phyloP scores from a whole-genome alignment of 2,888 invertebrate species.

The Pammene fasciana region DNA sequence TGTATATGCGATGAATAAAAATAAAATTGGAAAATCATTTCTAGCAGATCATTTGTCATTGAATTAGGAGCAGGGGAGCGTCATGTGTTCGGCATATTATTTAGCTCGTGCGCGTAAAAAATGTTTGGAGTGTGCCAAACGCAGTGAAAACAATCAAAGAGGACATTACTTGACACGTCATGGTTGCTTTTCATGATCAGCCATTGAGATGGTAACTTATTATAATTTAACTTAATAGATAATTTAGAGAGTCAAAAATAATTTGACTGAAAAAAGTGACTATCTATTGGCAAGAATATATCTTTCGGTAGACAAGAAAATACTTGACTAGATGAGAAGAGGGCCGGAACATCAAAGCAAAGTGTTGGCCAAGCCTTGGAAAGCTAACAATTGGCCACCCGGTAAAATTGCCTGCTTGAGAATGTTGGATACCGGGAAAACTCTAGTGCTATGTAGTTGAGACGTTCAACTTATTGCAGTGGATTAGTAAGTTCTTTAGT shows the following conservation, averaged over 20 bases:
- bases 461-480: too few relatives aligned
- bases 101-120: constrained; percentile 59
- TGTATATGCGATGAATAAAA: constrained; percentile 13
- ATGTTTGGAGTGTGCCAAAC: constrained; percentile 51
- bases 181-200: constrained; percentile 37
- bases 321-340: constrained; percentile 8
- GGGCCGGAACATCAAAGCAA: constrained; percentile 13
- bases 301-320: background rate
- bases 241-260: too few relatives aligned
- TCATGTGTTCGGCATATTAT: constrained; percentile 59
- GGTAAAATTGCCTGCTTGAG: background rate
- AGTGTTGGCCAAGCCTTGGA: constrained; percentile 6
- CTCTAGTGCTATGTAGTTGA: too few relatives aligned
- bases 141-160: constrained; percentile 60
- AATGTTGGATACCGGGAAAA: background rate
- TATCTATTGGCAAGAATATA: too few relatives aligned
- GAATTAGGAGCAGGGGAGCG: constrained; percentile 56
- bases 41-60: constrained; percentile 56
- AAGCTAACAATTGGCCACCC: background rate
- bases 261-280: too few relatives aligned
- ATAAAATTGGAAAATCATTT: constrained; percentile 46
- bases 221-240: background rate
- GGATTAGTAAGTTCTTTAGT: too few relatives aligned
- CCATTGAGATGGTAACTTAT: background rate
- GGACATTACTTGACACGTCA: constrained; percentile 44